Evolutionary conservation across 53 echinoderm and acorn worm genomes (phyloP).

Genomic region (Paracentrotus lividus): DNA sequence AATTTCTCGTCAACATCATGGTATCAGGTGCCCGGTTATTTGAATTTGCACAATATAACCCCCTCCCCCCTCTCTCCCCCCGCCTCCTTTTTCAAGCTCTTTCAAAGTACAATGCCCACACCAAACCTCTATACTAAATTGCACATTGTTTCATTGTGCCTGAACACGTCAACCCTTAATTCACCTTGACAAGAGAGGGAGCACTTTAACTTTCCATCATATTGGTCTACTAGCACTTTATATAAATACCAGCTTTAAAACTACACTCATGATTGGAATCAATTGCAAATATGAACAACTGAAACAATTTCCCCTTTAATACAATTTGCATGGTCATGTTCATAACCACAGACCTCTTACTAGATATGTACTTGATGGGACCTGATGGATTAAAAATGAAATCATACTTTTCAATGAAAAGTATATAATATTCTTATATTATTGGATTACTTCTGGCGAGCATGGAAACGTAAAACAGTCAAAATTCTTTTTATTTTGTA

Average conservation of each 20-base stretch:
- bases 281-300: not conserved
- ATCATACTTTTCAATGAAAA: too few relatives aligned
- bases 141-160: not conserved
- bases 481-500: too few relatives aligned
- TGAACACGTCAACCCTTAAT: not conserved
- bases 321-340: not conserved
- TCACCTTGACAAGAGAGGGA: constrained; percentile 35
- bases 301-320: too few relatives aligned
- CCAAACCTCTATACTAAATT: not conserved
- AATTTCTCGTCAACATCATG: too few relatives aligned
- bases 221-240: not conserved
- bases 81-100: not conserved
- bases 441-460: too few relatives aligned
- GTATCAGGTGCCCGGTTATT: too few relatives aligned
- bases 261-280: not conserved
- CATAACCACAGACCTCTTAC: not conserved
- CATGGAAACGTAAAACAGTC: too few relatives aligned
- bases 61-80: not conserved
- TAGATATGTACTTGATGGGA: too few relatives aligned
- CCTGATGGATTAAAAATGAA: too few relatives aligned
- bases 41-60: too few relatives aligned
- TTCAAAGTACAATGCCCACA: not conserved
- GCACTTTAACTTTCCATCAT: not conserved
- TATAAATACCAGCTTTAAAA: too few relatives aligned
- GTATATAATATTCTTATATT: too few relatives aligned